Base-by-base conservation (phyloP, 2,113 vertebrate species). In the Corythaixoides concolor region DNA sequence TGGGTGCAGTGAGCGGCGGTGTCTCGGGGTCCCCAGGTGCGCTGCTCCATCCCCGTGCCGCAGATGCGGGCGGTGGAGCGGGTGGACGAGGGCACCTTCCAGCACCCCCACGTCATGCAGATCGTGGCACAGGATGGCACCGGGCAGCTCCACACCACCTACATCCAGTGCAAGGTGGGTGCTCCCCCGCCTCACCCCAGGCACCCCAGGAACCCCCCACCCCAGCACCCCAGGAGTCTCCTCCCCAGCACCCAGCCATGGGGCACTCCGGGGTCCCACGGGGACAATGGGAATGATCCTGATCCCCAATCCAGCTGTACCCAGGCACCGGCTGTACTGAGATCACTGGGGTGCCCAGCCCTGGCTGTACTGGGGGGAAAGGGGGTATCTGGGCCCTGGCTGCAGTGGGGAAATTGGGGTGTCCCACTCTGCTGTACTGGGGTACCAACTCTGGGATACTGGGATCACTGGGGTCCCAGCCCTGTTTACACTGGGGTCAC, bases 151-250 rank as follows among this genome's bases (percentile, higher is more conserved):
- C 97, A 97, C 96, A 99, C 98, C 93, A 98, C 98, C 95, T 99
- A 99, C 98, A 98, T 99, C 93, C 99, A 99, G 94, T 99, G 99
- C 97, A 99, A 99, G 99, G 99, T 99, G 84, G 85, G 93, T 27
- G 6, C 24, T 8, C 16, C 2, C 37, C 22, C 17, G 8, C 20
- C 15, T 18, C 0, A 0, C 6, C 5, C n/a, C 8, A 1, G 9
- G 28, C 24, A 27, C 33, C 52, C 67, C 2, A 1, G 33, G 35
- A 35, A 5, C 8, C 6, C 28, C 27, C 50, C 6, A 0, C 5
- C 19, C 19, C 52, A 24, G 32, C 5, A 0, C 21, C 39, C n/a
- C 3, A 1, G 9, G 15, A 50, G 3, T 2, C 10, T 15, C 20
- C 19, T 35, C 4, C n/a, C 33, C 7, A 1, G 33, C 35, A 32